These are phyloP conservation scores for Ceratitis capitata DNA, from an alignment of 1,140 invertebrate species.

Conservation along the genomic window DNA sequence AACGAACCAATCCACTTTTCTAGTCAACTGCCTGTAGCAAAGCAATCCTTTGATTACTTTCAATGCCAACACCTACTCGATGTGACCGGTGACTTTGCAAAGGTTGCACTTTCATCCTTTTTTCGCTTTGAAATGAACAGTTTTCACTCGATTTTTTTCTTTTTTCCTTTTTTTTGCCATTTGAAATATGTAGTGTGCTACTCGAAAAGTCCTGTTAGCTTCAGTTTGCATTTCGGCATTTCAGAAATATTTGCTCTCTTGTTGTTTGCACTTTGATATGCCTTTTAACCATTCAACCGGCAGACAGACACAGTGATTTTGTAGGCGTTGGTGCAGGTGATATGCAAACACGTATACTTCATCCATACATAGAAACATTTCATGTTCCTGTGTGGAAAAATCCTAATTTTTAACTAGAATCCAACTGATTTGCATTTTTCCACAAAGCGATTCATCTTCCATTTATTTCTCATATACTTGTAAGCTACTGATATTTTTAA, in stretches of 20 bases:
- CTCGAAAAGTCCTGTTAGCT: background rate
- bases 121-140: background rate
- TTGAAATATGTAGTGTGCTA: background rate
- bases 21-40: background rate
- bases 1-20: background rate
- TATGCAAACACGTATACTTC: background rate
- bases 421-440: too few species aligned
- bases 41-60: background rate
- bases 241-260: background rate
- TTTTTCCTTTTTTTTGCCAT: background rate
- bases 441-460: too few species aligned
- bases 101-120: too few species aligned
- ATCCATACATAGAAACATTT: too few species aligned
- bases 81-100: background rate
- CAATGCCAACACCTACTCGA: background rate
- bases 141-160: background rate
- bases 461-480: too few species aligned
- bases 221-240: background rate
- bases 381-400: too few species aligned
- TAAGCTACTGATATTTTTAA: too few species aligned
- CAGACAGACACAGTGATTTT: background rate
- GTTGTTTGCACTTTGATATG: slow-evolving; percentile 14
- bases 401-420: too few species aligned
- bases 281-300: background rate
- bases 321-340: background rate